A percentile compares a stretch with the other conserved stretches of the same genome.
phyloP scores from a whole-genome alignment of 2,113 vertebrate genomes.

The Orientallactaga bullata region DNA sequence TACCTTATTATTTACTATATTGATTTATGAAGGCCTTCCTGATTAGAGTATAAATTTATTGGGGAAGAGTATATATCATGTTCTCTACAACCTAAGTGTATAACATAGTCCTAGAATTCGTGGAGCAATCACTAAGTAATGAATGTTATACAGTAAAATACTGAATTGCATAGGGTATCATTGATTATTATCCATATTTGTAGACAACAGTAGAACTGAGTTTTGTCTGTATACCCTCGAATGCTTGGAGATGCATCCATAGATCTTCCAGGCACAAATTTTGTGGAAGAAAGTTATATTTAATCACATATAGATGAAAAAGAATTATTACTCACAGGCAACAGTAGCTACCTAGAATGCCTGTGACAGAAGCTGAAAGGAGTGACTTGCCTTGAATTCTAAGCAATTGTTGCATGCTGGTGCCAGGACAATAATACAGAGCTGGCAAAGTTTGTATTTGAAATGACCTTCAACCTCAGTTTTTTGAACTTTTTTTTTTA shows the following conservation, averaged over 20 bases:
- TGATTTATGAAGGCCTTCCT: no score
- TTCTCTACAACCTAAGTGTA: neutral
- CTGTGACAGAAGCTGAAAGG: constrained; percentile 67
- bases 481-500: constrained; percentile 60
- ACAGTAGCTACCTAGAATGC: constrained; percentile 70
- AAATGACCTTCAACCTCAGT: constrained; percentile 59
- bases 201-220: neutral
- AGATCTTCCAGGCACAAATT: constrained; percentile 60
- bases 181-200: neutral
- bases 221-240: neutral
- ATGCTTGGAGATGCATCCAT: constrained; percentile 60
- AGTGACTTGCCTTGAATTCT: constrained; percentile 71
- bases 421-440: constrained; percentile 64
- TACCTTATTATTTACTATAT: neutral
- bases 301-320: constrained; percentile 80
- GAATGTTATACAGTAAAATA: neutral
- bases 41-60: neutral
- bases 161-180: neutral
- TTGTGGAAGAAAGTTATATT: constrained; percentile 75
- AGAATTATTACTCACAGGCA: constrained; percentile 82
- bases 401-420: constrained; percentile 68
- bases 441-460: constrained; percentile 67
- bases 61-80: neutral
- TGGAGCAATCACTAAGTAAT: neutral
- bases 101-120: neutral